Conservation (phyloP, 2,888 invertebrate genomes). For the Lepeophtheirus nordmannii region DNA sequence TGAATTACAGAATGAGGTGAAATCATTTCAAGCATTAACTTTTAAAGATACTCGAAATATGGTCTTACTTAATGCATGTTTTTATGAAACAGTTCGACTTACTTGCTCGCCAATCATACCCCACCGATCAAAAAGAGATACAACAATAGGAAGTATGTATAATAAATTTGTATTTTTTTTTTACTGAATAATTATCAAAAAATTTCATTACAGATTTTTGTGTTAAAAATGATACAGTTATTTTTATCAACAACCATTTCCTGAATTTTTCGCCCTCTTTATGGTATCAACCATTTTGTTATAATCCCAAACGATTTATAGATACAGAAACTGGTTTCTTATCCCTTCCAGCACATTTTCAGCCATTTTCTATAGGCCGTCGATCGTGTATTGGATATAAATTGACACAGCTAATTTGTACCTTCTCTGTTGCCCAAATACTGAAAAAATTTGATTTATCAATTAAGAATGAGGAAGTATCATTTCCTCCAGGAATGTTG, state of each 20-base stretch:
- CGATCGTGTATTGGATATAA: constrained; percentile 72
- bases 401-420: constrained; percentile 38
- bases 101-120: constrained; percentile 78
- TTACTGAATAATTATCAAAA: background rate
- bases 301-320: constrained; percentile 59
- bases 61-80: constrained; percentile 35
- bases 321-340: constrained; percentile 40
- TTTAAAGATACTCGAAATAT: background rate
- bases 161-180: constrained; percentile 27
- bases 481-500: no score
- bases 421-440: no score
- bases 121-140: constrained; percentile 64
- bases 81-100: constrained; percentile 59
- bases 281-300: constrained; percentile 55
- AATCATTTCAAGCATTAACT: background rate
- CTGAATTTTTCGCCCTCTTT: constrained; percentile 55
- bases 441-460: no score
- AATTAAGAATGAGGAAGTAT: no score
- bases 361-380: constrained; percentile 71
- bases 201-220: constrained; percentile 43
- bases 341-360: constrained; percentile 52
- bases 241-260: constrained; percentile 68
- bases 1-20: constrained; percentile 40
- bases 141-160: constrained; percentile 47
- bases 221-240: constrained; percentile 57